phyloP scores from a whole-genome alignment of 2,113 vertebrate genomes.

The Notechis scutatus region DNA sequence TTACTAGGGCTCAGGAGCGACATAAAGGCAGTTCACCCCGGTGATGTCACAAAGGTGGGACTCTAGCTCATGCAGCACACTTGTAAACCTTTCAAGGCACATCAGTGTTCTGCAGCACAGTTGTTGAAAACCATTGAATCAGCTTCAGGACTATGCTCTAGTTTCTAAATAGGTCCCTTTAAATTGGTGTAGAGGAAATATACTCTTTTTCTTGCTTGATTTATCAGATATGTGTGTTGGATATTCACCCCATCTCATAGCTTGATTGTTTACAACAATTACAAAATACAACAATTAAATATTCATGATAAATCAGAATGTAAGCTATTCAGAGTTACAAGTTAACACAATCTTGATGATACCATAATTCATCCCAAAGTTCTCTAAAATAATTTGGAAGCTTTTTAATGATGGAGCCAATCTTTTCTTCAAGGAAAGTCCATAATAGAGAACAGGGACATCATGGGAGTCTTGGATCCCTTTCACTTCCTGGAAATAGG shows the following conservation, averaged over 20 bases:
- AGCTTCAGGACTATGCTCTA: neutral
- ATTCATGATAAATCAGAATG: neutral
- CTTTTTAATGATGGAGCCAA: neutral
- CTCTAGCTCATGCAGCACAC: neutral
- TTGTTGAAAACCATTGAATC: neutral
- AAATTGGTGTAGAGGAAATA: neutral
- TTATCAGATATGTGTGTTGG: neutral
- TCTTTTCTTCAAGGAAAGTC: neutral
- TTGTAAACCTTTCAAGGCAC: neutral
- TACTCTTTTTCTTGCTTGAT: neutral
- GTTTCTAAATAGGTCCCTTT: neutral
- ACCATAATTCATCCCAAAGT: neutral
- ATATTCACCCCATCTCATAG: neutral
- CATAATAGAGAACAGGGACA: neutral
- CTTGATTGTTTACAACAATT: neutral
- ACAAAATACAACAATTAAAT: neutral
- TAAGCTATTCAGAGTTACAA: neutral
- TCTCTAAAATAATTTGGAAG: neutral
- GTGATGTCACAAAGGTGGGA: neutral
- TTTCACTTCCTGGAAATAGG: neutral
- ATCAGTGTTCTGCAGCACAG: neutral
- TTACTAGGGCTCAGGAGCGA: neutral
- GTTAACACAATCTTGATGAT: neutral
- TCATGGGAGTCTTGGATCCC: neutral
- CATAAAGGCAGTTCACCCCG: neutral